phyloP scores from a whole-genome alignment of 2,797 vertebrate species.

The Chiloscyllium punctatum region DNA sequence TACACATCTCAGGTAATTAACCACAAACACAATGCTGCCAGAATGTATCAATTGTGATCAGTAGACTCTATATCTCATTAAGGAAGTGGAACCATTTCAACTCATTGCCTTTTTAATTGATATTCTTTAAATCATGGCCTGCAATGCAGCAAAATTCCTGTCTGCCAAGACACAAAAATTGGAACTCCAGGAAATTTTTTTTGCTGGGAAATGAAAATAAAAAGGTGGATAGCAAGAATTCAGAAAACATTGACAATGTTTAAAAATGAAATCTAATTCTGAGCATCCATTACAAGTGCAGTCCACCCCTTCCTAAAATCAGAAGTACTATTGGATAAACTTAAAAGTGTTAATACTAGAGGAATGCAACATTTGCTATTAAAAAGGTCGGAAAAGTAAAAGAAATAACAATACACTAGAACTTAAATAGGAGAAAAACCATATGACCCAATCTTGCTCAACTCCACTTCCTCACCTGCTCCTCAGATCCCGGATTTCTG shows the following conservation, averaged over 20 bases:
- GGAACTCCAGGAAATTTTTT: background rate
- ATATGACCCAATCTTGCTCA: too few species aligned
- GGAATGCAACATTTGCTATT: background rate
- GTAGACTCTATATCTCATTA: background rate
- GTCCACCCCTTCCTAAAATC: background rate
- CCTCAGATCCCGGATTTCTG: too few species aligned
- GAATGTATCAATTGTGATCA: background rate
- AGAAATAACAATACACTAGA: background rate
- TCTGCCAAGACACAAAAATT: background rate
- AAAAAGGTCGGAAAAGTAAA: background rate
- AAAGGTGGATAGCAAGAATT: background rate
- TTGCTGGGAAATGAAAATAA: background rate
- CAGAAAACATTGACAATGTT: background rate
- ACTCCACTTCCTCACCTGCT: too few species aligned
- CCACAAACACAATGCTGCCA: background rate
- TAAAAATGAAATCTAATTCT: too few species aligned
- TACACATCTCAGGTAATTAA: background rate
- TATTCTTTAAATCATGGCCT: background rate
- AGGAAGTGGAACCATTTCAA: background rate
- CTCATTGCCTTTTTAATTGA: background rate
- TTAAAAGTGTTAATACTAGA: background rate
- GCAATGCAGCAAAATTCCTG: background rate
- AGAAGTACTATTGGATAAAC: background rate
- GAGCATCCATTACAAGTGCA: background rate
- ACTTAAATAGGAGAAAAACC: too few species aligned